phyloP scores from a whole-genome alignment of 35 echinoderm and acorn worm species.

The Strongylocentrotus purpuratus region DNA sequence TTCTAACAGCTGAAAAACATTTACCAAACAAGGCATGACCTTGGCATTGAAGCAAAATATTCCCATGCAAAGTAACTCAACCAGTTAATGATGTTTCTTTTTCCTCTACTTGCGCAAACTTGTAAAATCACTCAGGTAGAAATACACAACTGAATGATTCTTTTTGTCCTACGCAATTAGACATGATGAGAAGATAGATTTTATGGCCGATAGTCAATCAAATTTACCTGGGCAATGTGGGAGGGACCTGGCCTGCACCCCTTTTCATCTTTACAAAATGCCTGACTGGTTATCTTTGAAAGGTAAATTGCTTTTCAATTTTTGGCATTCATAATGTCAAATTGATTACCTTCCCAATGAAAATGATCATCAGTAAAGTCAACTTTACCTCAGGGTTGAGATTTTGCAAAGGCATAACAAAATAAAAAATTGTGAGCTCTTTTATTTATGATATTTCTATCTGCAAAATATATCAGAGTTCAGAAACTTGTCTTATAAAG shows the following conservation, averaged over 20 bases:
- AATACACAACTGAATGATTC: not conserved
- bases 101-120: not conserved
- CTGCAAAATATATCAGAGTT: no score
- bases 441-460: no score
- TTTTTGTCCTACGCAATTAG: not conserved
- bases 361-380: not conserved
- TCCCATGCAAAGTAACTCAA: not conserved
- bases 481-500: no score
- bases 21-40: not conserved
- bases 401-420: no score
- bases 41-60: not conserved
- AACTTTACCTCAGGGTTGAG: not conserved
- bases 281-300: not conserved
- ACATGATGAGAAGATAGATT: not conserved
- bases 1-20: not conserved
- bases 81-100: not conserved
- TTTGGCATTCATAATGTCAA: not conserved
- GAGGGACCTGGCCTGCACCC: not conserved
- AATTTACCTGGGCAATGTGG: not conserved
- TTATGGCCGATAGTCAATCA: not conserved
- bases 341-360: not conserved
- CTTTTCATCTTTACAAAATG: not conserved
- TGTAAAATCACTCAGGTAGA: not conserved
- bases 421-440: no score
- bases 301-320: not conserved